Evolutionary conservation across 92 coral and sea anemone species (phyloP).

Genomic region (Umimayanthus chanpuru): DNA sequence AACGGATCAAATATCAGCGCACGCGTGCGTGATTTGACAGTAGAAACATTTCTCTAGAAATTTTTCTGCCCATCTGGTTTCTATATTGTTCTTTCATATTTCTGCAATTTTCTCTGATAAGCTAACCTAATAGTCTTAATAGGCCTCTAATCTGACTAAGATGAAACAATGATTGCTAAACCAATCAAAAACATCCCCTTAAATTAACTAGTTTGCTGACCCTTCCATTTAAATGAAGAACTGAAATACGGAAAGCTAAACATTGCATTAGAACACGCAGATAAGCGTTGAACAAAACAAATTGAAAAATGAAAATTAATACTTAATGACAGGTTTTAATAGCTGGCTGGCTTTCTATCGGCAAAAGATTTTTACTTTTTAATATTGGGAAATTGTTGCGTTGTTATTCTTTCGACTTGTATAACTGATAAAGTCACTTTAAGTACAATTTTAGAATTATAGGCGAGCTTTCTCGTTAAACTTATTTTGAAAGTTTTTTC

Average conservation of each 20-base stretch:
- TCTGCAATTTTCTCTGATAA: slow-evolving; percentile 35
- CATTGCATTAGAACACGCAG: slow-evolving; percentile 74
- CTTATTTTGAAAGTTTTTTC: slow-evolving; percentile 15
- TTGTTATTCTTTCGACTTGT: slow-evolving; percentile 33
- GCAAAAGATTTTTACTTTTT: neutral
- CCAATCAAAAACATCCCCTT: slow-evolving; percentile 28
- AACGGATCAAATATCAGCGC: slow-evolving; percentile 13
- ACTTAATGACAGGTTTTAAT: slow-evolving; percentile 57
- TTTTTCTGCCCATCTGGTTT: slow-evolving; percentile 15
- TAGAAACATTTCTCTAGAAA: neutral
- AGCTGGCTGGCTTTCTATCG: neutral
- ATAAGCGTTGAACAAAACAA: slow-evolving; percentile 69
- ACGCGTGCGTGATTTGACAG: slow-evolving; percentile 10
- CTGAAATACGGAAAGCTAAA: slow-evolving; percentile 54
- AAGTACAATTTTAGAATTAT: neutral
- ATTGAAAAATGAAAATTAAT: slow-evolving; percentile 83
- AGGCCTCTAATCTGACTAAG: slow-evolving; percentile 25
- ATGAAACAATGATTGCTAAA: slow-evolving; percentile 29
- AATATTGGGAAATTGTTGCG: slow-evolving; percentile 4
- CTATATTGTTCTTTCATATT: slow-evolving; percentile 35
- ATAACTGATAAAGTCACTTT: neutral
- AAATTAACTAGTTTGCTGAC: slow-evolving; percentile 36
- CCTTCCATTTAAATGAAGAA: slow-evolving; percentile 24
- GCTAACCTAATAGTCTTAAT: slow-evolving; percentile 34
- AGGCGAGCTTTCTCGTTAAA: neutral